Conservation (phyloP, 2,113 vertebrate genomes). For the Oxyruncus cristatus region DNA sequence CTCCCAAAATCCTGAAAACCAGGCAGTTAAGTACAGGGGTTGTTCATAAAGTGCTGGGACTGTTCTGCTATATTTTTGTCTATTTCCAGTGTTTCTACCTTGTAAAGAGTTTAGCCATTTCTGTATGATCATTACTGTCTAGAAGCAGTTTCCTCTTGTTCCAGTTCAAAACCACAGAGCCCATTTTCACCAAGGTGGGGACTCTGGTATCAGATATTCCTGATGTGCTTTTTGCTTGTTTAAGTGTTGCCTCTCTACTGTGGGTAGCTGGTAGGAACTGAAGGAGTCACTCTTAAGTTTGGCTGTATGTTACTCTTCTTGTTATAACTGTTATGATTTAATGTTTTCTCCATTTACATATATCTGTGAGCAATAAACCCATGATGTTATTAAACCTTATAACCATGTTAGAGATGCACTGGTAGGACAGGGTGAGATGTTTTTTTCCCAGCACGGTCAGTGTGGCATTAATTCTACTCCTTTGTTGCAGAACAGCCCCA, state of each 20-base stretch:
- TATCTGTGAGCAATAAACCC: neutral
- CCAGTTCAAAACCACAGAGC: neutral
- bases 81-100: neutral
- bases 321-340: neutral
- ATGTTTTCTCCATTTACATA: neutral
- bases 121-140: neutral
- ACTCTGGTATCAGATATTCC: neutral
- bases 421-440: neutral
- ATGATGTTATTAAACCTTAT: neutral
- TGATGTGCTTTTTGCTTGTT: neutral
- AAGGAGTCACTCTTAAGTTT: neutral
- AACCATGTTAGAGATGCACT: neutral
- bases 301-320: neutral
- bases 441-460: neutral
- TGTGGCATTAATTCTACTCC: neutral
- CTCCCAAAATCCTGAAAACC: neutral
- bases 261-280: neutral
- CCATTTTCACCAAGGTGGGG: neutral
- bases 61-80: neutral
- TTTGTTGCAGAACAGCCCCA: neutral
- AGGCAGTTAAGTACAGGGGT: neutral
- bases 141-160: neutral
- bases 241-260: neutral
- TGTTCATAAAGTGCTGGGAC: neutral
- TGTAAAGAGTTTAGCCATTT: neutral